Evolutionary conservation across 2,113 vertebrate species (phyloP).

Genomic region (Macquaria australasica): DNA sequence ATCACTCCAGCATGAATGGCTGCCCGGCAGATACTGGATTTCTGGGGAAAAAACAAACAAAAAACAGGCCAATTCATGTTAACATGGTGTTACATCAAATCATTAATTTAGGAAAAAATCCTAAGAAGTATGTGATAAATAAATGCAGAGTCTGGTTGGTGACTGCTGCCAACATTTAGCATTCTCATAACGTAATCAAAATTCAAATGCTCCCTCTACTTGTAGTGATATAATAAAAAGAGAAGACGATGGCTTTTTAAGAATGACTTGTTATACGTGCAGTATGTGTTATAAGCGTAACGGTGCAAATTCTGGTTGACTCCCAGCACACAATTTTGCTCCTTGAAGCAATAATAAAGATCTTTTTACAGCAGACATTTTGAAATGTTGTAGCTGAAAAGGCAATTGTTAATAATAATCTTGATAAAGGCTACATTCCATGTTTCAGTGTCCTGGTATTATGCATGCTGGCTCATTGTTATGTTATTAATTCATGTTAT

Average conservation of each 20-base stretch:
- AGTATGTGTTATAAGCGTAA: neutral
- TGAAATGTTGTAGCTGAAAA: neutral
- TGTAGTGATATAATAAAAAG: neutral
- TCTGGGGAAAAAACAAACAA: conserved; percentile 73
- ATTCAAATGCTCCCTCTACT: neutral
- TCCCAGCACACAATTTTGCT: neutral
- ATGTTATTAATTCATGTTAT: no score
- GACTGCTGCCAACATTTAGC: neutral
- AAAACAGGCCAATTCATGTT: neutral
- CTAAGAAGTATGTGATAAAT: neutral
- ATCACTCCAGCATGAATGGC: conserved; percentile 96
- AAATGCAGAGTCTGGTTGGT: neutral
- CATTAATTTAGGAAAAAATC: neutral
- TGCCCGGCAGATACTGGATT: conserved; percentile 95
- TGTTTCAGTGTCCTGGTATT: no score
- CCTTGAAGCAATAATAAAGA: neutral
- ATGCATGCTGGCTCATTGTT: neutral
- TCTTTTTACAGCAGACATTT: neutral
- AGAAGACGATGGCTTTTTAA: neutral
- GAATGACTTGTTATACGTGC: neutral
- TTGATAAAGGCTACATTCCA: neutral
- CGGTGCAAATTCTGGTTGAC: neutral
- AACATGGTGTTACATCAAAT: neutral
- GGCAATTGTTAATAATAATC: neutral
- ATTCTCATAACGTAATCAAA: neutral